A percentile compares a stretch with the other conserved stretches of the same genome.
phyloP scores from a whole-genome alignment of 2,888 invertebrate species.

The Rhamphomyia laevipes region DNA sequence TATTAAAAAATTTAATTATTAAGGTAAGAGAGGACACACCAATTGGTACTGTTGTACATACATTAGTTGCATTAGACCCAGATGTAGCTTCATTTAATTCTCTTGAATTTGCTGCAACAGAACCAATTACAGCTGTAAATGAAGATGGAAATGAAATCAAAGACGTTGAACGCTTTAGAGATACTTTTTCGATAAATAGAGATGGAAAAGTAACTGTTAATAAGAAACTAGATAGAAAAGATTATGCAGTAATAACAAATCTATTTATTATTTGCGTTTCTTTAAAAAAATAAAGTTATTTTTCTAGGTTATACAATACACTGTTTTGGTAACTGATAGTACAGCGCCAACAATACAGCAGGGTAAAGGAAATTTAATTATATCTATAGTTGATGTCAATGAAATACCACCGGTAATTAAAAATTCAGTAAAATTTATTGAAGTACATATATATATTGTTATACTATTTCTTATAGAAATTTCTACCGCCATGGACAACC shows the following conservation, averaged over 20 bases:
- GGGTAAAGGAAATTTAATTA: slow-evolving; percentile 54
- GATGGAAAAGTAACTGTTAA: slow-evolving; percentile 42
- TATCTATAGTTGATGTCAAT: slow-evolving; percentile 59
- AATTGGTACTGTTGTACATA: slow-evolving; percentile 57
- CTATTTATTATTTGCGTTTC: slow-evolving; percentile 1
- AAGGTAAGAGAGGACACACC: slow-evolving; percentile 66
- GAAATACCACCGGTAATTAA: slow-evolving; percentile 47
- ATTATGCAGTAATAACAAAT: slow-evolving; percentile 29
- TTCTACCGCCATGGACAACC: slow-evolving; percentile 58
- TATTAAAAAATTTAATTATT: slow-evolving; percentile 5
- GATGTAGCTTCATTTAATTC: slow-evolving; percentile 60
- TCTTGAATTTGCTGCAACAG: slow-evolving; percentile 50
- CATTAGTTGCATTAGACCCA: slow-evolving; percentile 64
- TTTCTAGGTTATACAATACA: slow-evolving; percentile 53
- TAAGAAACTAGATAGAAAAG: slow-evolving; percentile 31
- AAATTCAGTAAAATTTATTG: not conserved
- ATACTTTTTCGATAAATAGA: slow-evolving; percentile 51
- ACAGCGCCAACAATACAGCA: slow-evolving; percentile 67
- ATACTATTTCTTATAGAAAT: slow-evolving; percentile 40
- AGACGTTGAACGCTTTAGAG: slow-evolving; percentile 41
- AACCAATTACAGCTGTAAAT: slow-evolving; percentile 66
- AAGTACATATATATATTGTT: slow-evolving; percentile 7
- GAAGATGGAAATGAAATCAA: slow-evolving; percentile 61
- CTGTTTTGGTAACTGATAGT: slow-evolving; percentile 68
- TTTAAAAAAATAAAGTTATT: not conserved